phyloP scores from a whole-genome alignment of 37 sponge, comb jelly and placozoan species.

The Bolinopsis microptera region DNA sequence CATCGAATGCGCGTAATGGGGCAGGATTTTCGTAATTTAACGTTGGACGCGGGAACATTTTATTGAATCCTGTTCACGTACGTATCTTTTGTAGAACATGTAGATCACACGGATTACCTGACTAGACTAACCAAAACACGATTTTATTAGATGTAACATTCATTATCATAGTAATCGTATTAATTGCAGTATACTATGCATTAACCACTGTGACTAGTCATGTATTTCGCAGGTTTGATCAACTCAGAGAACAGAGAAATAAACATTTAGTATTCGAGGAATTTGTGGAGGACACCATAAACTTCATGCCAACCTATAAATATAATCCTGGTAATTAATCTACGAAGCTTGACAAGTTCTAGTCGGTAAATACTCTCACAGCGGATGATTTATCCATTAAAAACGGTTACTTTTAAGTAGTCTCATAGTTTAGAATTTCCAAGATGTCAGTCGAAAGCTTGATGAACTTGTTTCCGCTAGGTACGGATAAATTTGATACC shows the following conservation, averaged over 20 bases:
- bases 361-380: not conserved
- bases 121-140: too few species aligned
- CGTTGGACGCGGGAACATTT: not conserved
- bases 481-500: conserved; percentile 52
- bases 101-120: too few species aligned
- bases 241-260: conserved; percentile 28
- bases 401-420: too few species aligned
- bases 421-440: too few species aligned
- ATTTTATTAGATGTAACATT: too few species aligned
- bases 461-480: not conserved
- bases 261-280: conserved; percentile 42
- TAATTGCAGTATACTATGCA: too few species aligned
- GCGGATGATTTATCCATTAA: not conserved
- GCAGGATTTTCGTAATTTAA: not conserved
- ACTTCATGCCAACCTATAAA: conserved; percentile 63
- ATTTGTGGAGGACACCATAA: conserved; percentile 36
- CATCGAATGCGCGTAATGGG: not conserved
- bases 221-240: conserved; percentile 59
- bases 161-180: too few species aligned
- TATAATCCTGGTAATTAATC: conserved; percentile 44
- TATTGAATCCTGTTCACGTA: not conserved
- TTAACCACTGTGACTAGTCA: too few species aligned
- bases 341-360: not conserved
- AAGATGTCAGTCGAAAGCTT: too few species aligned
- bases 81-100: not conserved